phyloP scores from a whole-genome alignment of 2,888 invertebrate species.

The Apamea crenata region DNA sequence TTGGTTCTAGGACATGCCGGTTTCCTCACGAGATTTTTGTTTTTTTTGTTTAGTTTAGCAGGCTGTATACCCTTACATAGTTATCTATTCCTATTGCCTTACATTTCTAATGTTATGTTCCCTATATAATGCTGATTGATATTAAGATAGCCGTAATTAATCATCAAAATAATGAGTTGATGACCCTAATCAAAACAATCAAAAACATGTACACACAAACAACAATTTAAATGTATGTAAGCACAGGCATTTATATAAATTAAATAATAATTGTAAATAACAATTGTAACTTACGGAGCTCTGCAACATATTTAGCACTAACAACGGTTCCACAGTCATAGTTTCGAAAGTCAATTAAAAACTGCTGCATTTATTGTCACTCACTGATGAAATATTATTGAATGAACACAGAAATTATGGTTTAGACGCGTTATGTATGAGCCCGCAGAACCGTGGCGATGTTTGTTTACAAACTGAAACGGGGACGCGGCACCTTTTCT shows the following conservation, averaged over 20 bases:
- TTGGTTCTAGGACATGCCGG: too few relatives aligned
- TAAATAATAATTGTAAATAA: neutral
- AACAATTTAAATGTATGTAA: neutral
- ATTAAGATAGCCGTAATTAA: neutral
- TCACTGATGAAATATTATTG: constrained; percentile 34
- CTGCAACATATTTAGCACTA: constrained; percentile 51
- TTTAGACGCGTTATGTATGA: constrained; percentile 40
- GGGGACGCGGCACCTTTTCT: constrained; percentile 84
- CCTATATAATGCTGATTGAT: neutral
- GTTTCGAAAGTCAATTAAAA: constrained; percentile 24
- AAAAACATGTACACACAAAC: constrained; percentile 14
- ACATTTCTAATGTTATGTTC: neutral
- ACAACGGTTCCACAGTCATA: constrained; percentile 53
- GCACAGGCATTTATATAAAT: neutral
- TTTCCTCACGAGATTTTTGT: too few relatives aligned
- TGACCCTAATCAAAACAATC: constrained; percentile 1
- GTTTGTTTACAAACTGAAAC: constrained; percentile 84
- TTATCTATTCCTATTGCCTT: neutral
- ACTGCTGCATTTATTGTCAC: constrained; percentile 36
- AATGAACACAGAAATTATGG: constrained; percentile 43
- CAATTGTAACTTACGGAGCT: constrained; percentile 52
- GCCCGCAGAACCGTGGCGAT: constrained; percentile 59
- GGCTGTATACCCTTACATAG: constrained; percentile 1
- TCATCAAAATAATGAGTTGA: neutral
- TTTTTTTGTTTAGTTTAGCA: neutral